Evolutionary conservation across 1,140 invertebrate genomes (phyloP).

Genomic region (Hormaphis cornu): DNA sequence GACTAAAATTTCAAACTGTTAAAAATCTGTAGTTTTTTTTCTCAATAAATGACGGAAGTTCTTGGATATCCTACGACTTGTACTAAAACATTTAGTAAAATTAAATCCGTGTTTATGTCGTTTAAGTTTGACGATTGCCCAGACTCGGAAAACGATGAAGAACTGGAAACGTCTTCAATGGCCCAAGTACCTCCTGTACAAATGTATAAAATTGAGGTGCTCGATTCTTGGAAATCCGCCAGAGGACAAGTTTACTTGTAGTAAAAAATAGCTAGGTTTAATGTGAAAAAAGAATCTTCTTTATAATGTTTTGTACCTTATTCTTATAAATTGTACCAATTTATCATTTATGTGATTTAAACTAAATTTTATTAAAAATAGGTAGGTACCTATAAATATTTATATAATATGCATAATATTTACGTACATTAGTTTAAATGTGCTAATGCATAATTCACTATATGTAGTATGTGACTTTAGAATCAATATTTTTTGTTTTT

Average conservation of each 20-base stretch:
- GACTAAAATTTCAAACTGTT: too few species aligned
- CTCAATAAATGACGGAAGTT: too few species aligned
- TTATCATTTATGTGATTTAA: conserved; percentile 14
- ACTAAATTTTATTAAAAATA: background rate
- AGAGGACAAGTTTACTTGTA: conserved; percentile 21
- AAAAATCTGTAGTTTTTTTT: too few species aligned
- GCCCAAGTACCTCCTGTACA: background rate
- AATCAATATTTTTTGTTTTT: conserved; percentile 1
- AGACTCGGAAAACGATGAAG: background rate
- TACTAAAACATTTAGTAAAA: too few species aligned
- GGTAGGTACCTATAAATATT: background rate
- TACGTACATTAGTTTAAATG: background rate
- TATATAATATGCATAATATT: too few species aligned
- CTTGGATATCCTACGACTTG: too few species aligned
- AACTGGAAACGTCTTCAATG: background rate
- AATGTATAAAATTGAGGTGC: conserved; percentile 25
- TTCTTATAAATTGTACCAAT: background rate
- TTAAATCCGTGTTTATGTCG: too few species aligned
- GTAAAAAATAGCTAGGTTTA: background rate
- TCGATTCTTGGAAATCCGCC: conserved; percentile 12
- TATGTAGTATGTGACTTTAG: background rate
- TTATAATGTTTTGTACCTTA: background rate
- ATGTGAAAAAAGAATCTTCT: background rate
- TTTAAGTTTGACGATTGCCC: conserved; percentile 15
- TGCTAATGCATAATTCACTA: background rate